phyloP scores from a whole-genome alignment of 2,888 invertebrate species.

The Phragmatobia fuliginosa region DNA sequence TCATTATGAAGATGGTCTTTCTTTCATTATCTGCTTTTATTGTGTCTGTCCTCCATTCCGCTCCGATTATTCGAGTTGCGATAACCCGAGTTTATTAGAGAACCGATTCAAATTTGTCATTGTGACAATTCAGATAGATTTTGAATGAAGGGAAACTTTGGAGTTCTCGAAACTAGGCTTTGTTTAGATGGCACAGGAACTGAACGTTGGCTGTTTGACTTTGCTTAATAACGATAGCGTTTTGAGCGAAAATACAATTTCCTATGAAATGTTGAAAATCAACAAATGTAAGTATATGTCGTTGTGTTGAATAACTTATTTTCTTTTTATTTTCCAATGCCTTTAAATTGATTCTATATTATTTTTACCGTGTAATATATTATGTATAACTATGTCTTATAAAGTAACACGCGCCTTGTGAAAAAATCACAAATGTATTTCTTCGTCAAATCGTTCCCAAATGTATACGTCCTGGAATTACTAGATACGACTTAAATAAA shows the following conservation, averaged over 20 bases:
- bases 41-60: constrained; percentile 5
- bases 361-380: too few relatives aligned
- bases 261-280: not conserved
- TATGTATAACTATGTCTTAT: too few relatives aligned
- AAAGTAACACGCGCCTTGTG: too few relatives aligned
- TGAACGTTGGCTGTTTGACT: not conserved
- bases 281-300: not conserved
- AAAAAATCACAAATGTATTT: not conserved
- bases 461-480: not conserved
- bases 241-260: not conserved
- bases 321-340: too few relatives aligned
- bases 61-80: constrained; percentile 15
- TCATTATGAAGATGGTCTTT: not conserved
- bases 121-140: not conserved
- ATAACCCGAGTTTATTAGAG: constrained; percentile 5
- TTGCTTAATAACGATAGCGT: not conserved
- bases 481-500: too few relatives aligned
- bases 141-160: not conserved
- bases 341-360: not conserved
- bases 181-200: not conserved
- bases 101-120: not conserved
- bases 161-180: not conserved
- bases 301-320: not conserved
- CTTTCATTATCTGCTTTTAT: constrained; percentile 12
- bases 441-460: not conserved